These are phyloP conservation scores for Pygathrix nemaeus DNA, from an alignment of 2,113 vertebrate genomes.

Conservation along the genomic window DNA sequence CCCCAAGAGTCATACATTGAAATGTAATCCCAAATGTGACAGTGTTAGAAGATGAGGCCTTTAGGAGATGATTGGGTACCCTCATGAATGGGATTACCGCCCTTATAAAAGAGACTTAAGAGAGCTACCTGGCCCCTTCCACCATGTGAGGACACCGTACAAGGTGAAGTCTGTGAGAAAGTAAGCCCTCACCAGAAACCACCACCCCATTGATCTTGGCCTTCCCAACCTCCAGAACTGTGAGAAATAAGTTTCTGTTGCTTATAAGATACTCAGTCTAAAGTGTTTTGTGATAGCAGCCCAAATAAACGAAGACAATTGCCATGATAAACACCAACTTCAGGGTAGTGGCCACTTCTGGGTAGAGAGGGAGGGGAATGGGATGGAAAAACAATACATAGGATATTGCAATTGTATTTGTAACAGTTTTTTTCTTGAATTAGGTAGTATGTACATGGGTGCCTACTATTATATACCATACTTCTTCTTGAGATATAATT, in stretches of 20 bases:
- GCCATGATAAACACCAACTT: background rate
- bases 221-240: background rate
- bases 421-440: background rate
- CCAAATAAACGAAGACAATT: background rate
- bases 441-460: background rate
- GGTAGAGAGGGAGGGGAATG: background rate
- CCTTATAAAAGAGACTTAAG: background rate
- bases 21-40: background rate
- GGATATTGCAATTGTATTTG: background rate
- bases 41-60: background rate
- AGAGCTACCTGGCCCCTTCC: background rate
- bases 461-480: background rate
- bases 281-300: background rate
- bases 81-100: background rate
- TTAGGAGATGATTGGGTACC: background rate
- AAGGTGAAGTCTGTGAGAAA: background rate
- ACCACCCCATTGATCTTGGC: background rate
- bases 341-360: background rate
- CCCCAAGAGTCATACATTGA: background rate
- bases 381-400: background rate
- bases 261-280: background rate
- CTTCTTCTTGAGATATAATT: background rate
- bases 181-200: background rate
- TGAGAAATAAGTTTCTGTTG: background rate
- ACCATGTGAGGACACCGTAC: background rate